Base-by-base conservation (phyloP, 2,113 vertebrate genomes). In the Phoxinus phoxinus region DNA sequence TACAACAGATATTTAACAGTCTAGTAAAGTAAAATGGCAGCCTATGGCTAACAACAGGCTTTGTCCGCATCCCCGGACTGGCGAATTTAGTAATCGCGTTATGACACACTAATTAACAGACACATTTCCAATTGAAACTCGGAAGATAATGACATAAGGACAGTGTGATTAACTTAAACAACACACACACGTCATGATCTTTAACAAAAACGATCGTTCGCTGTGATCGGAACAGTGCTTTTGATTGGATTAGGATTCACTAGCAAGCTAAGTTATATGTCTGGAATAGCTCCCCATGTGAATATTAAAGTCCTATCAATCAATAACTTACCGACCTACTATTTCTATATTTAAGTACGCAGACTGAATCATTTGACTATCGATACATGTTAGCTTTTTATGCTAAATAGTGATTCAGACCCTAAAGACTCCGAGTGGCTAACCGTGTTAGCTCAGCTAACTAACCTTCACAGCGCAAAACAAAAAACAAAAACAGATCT, bases 1-100 rank as follows among this genome's bases (percentile, higher is more conserved):
- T 19, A 30, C 0, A 46, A 23, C 1, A 11, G 35, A 41, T 44
- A 73, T 59, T 41, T 72, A 53, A 4, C 17, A 74, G 3, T 27
- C 15, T 46, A 41, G 30, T 61, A 10, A 53, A 76, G 46, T 21
- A 71, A 71, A 71, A 71, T 83, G 63, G 61, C 30, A 72, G 63
- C 48, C 67, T 72, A 41, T 72, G 44, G 32, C 65, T n/a, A 83
- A 72, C 81, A 72, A 72, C 81, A 81, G 81, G 67, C 81, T 83
- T 83, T 83, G 81, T 83, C 81, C 81, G 65, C 67, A 72, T 71
- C 81, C 67, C 11, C 59, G 61, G 61, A 81, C 79, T 32, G 79
- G 79, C 6, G 41, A 81, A 61, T 81, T 81, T 69, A 69, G 8
- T 41, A 56, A 83, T 83, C 65, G 81, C 81, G 65, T 83, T 56